Conservation (phyloP, 1,140 invertebrate genomes). For the Drosophila pandora region DNA sequence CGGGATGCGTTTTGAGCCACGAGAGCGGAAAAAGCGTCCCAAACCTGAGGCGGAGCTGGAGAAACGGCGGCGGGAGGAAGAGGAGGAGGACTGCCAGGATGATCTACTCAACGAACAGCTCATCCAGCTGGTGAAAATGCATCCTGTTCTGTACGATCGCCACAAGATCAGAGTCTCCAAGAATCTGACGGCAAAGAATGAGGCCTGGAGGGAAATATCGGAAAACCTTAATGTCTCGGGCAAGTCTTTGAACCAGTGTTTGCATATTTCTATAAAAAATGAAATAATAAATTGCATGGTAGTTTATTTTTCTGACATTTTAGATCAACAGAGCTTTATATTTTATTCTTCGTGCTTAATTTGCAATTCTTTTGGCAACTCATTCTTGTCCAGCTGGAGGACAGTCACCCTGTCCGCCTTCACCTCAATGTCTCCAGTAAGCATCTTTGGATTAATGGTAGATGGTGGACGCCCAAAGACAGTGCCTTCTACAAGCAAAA, state of each 20-base stretch:
- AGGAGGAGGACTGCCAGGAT: conserved; percentile 40
- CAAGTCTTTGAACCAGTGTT: conserved; percentile 15
- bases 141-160: conserved; percentile 72
- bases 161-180: conserved; percentile 75
- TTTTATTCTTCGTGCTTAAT: neutral
- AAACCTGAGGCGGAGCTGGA: conserved; percentile 24
- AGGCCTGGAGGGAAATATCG: conserved; percentile 70
- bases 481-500: neutral
- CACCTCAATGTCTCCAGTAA: neutral
- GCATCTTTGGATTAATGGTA: neutral
- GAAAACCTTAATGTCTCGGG: conserved; percentile 63
- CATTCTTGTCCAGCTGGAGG: neutral
- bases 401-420: neutral
- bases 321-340: too few relatives aligned
- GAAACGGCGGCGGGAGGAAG: conserved; percentile 25
- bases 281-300: too few relatives aligned
- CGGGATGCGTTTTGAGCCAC: conserved; percentile 61
- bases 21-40: conserved; percentile 37
- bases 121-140: conserved; percentile 67
- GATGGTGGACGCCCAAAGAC: neutral
- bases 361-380: neutral
- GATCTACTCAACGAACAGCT: conserved; percentile 65
- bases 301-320: too few relatives aligned
- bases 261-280: too few relatives aligned
- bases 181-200: conserved; percentile 73